Base-by-base conservation (phyloP, 2,888 invertebrate genomes). In the Xestia rhomboidea region DNA sequence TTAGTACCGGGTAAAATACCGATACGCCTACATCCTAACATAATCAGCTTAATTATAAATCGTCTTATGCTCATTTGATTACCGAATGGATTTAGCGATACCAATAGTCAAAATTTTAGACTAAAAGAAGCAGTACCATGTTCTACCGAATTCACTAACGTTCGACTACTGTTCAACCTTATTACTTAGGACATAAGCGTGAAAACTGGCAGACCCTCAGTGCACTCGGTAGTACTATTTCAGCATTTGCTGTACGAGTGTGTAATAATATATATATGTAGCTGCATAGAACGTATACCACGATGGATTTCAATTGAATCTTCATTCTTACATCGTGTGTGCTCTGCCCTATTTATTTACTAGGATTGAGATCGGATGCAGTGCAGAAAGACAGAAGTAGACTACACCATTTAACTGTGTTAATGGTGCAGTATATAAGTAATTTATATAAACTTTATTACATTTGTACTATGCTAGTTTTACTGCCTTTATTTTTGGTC, bases 291-390 rank as follows among this genome's bases (percentile, higher is more conserved):
- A 41, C 41, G 44, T 54, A 24, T 38, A 62, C 38, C 24, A 7
- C n/a, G 38, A 74, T 75, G 44, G n/a, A 81, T 81, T 75, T 63
- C 75, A 79, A 82, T 79, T 82, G 57, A 82, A 57, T 44, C 54
- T 82, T 76, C 57, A 41, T 81, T 76, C 54, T 74, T n/a, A n/a
- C 15, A 46, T 63, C 54, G 30, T 51, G 15, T 27, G 46, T 62
- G 38, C 18, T 46, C 54, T 75, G 68, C 11, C 63, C 82, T 60
- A 82, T 66, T 79, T 81, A 79, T 79, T 71, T 68, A 13, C 8
- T 38, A 18, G 76, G 38, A 79, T 81, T 68, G 67, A 81, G 79
- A 79, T 76, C 79, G 76, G 76, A 79, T 81, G 79, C 76, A 63
- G 8, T 34, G 21, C 46, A n/a, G 30, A 63, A 54, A 75, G 67